Evolutionary conservation across 2,113 vertebrate species (phyloP).

Genomic region (Bubo blakistoni): DNA sequence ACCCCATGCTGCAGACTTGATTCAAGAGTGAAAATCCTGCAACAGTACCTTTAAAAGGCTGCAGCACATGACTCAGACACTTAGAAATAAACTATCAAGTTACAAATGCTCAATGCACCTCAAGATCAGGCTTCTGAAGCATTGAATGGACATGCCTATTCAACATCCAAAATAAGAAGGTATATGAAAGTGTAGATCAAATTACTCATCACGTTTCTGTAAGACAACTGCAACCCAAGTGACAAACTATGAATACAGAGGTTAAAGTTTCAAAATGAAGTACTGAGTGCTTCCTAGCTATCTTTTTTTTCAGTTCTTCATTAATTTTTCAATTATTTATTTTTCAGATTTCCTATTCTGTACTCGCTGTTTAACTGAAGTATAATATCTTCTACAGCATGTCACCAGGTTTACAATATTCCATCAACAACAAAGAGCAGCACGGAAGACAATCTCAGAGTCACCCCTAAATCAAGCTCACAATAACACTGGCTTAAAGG

Average conservation of each 20-base stretch:
- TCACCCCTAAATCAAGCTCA: not conserved
- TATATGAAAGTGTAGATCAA: not conserved
- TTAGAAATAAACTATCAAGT: not conserved
- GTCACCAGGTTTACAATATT: not conserved
- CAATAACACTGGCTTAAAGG: not conserved
- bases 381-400: not conserved
- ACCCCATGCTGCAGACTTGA: not conserved
- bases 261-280: not conserved
- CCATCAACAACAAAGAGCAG: not conserved
- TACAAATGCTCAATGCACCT: not conserved
- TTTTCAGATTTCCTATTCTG: not conserved
- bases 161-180: not conserved
- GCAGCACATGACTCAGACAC: not conserved
- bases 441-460: not conserved
- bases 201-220: not conserved
- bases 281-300: not conserved
- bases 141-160: not conserved
- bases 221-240: not conserved
- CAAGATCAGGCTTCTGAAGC: not conserved
- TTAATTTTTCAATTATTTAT: not conserved
- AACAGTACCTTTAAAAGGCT: not conserved
- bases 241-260: not conserved
- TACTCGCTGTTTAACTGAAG: not conserved
- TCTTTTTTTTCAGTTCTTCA: not conserved
- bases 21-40: not conserved